These are phyloP conservation scores for Latrodectus elegans DNA, from an alignment of 2,888 invertebrate genomes.

Conservation along the genomic window DNA sequence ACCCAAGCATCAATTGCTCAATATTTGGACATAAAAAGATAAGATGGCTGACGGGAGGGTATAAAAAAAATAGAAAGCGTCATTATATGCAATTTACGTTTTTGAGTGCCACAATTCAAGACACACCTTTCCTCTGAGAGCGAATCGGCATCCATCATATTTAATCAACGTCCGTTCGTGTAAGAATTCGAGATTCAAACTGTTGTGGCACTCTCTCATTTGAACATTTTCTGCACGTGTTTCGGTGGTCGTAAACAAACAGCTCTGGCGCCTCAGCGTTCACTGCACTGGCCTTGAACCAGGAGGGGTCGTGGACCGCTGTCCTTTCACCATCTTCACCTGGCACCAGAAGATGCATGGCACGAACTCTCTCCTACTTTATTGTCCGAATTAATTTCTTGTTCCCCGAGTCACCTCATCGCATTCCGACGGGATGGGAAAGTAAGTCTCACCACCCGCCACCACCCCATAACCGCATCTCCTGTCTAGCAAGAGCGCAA, in stretches of 20 bases:
- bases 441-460: conserved; percentile 4
- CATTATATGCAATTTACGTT: conserved; percentile 2
- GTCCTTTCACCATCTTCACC: conserved; percentile 43
- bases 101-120: background rate
- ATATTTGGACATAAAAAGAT: too few relatives aligned
- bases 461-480: background rate
- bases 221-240: background rate
- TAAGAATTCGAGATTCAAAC: conserved; percentile 19
- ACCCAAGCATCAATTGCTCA: too few relatives aligned
- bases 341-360: conserved; percentile 31
- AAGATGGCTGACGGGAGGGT: too few relatives aligned
- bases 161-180: conserved; percentile 26
- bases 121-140: background rate
- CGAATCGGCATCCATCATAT: conserved; percentile 10
- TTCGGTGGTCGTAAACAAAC: conserved; percentile 47
- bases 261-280: conserved; percentile 42
- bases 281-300: conserved; percentile 58
- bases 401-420: conserved; percentile 24
- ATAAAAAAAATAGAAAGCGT: background rate
- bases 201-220: conserved; percentile 3
- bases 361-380: conserved; percentile 58
- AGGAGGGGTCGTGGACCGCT: conserved; percentile 38
- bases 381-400: conserved; percentile 57
- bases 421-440: conserved; percentile 46
- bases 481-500: conserved; percentile 2